Evolutionary conservation across 2,888 invertebrate species (phyloP).

Genomic region (Drosophila meridiana): DNA sequence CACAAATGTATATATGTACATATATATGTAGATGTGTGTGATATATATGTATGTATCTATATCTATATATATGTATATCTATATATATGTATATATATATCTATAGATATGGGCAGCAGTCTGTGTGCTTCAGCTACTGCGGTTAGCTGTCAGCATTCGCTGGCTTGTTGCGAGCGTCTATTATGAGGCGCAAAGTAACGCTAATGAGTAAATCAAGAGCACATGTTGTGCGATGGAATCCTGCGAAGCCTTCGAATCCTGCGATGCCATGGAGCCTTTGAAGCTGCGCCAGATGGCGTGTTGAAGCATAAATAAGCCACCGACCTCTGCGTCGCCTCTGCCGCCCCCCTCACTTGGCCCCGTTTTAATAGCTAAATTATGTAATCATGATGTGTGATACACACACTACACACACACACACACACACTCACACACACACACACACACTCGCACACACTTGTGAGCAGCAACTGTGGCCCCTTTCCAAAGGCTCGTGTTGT

Average conservation of each 20-base stretch:
- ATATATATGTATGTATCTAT: not conserved
- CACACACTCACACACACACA: not conserved
- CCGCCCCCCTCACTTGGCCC: slow-evolving; percentile 38
- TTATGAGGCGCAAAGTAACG: slow-evolving; percentile 79
- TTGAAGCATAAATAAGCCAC: slow-evolving; percentile 80
- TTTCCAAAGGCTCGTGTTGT: slow-evolving; percentile 50
- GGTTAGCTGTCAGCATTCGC: slow-evolving; percentile 56
- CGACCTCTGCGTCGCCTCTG: slow-evolving; percentile 9
- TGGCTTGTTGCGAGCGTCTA: slow-evolving; percentile 65
- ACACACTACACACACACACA: slow-evolving; percentile 45
- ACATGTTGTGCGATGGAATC: slow-evolving; percentile 67
- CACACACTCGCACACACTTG: slow-evolving; percentile 14
- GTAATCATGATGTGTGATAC: slow-evolving; percentile 80
- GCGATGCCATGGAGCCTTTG: slow-evolving; percentile 52
- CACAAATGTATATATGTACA: not conserved
- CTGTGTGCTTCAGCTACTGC: slow-evolving; percentile 27
- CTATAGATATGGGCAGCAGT: no score
- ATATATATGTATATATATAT: not conserved
- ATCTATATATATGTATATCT: not conserved
- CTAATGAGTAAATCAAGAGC: slow-evolving; percentile 80
- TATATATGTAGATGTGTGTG: not conserved
- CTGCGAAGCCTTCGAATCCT: slow-evolving; percentile 56
- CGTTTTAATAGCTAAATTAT: slow-evolving; percentile 81
- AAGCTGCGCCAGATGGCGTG: slow-evolving; percentile 77
- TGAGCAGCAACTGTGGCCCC: slow-evolving; percentile 21